phyloP scores from a whole-genome alignment of 2,888 invertebrate genomes.

The Agrochola litura region DNA sequence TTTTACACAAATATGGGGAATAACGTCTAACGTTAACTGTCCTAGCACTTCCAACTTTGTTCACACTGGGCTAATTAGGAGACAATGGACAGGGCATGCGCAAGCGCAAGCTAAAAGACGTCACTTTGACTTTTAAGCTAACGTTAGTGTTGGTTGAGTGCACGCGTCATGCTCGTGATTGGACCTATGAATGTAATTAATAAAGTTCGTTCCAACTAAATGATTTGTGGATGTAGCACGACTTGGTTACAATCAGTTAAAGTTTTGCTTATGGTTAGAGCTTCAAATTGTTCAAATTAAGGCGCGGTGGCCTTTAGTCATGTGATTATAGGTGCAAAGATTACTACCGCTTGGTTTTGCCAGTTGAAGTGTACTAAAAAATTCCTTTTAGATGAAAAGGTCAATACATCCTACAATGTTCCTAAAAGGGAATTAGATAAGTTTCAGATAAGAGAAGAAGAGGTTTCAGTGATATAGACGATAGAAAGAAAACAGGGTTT shows the following conservation, averaged over 20 bases:
- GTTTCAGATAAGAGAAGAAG: background rate
- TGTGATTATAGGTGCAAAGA: background rate
- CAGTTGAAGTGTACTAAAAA: conserved; percentile 2
- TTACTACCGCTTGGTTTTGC: background rate
- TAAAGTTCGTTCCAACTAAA: conserved; percentile 3
- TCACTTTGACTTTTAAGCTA: conserved; percentile 49
- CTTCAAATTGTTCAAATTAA: conserved; percentile 19
- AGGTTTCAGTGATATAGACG: background rate
- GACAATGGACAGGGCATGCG: conserved; percentile 39
- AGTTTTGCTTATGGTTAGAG: conserved; percentile 4
- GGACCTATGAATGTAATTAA: conserved; percentile 23
- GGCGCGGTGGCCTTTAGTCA: background rate
- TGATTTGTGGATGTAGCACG: conserved; percentile 5
- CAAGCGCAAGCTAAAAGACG: conserved; percentile 43
- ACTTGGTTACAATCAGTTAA: background rate
- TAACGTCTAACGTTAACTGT: conserved; percentile 32
- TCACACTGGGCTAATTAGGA: conserved; percentile 38
- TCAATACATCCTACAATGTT: background rate
- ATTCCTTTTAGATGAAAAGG: conserved; percentile 6
- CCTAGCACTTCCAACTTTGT: conserved; percentile 19
- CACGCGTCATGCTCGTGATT: conserved; percentile 30
- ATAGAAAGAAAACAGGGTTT: background rate
- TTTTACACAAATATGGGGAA: conserved; percentile 47
- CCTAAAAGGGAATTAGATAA: background rate
- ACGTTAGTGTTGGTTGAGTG: conserved; percentile 8